Conservation (phyloP, 2,113 vertebrate species). For the Alces alces region DNA sequence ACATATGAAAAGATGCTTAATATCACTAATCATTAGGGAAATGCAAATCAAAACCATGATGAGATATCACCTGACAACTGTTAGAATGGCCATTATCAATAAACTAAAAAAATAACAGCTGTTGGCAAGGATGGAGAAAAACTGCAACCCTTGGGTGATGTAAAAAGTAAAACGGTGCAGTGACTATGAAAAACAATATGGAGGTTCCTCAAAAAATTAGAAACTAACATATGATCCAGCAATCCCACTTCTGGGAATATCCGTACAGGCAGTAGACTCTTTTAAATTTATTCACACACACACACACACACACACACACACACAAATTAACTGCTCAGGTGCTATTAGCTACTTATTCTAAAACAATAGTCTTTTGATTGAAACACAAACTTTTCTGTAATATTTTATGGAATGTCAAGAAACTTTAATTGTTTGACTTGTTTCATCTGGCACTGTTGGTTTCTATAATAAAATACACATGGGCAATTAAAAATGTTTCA, state of each 20-base stretch:
- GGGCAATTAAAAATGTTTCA: slow-evolving; percentile 80
- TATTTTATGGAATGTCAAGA: slow-evolving; percentile 86
- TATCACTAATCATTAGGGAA: not conserved
- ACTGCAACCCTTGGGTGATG: not conserved
- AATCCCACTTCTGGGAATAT: slow-evolving; percentile 58
- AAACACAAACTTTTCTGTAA: slow-evolving; percentile 87
- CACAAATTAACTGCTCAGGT: slow-evolving; percentile 79
- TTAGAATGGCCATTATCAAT: not conserved
- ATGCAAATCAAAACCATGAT: not conserved
- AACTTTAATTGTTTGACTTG: slow-evolving; percentile 85
- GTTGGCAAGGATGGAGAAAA: not conserved
- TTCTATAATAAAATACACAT: slow-evolving; percentile 87
- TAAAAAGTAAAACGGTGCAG: not conserved
- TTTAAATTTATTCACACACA: slow-evolving; percentile 75
- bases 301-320: not conserved
- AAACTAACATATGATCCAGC: not conserved
- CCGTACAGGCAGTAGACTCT: slow-evolving; percentile 80
- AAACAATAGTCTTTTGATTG: slow-evolving; percentile 84
- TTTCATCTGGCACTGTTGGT: slow-evolving; percentile 86
- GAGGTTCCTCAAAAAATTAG: not conserved
- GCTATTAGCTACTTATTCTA: slow-evolving; percentile 82
- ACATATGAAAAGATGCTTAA: not conserved
- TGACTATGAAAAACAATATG: not conserved
- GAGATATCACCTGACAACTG: not conserved
- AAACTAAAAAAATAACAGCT: not conserved